Evolutionary conservation across 2,797 vertebrate genomes (phyloP).

Genomic region (Oreochromis grahami): DNA sequence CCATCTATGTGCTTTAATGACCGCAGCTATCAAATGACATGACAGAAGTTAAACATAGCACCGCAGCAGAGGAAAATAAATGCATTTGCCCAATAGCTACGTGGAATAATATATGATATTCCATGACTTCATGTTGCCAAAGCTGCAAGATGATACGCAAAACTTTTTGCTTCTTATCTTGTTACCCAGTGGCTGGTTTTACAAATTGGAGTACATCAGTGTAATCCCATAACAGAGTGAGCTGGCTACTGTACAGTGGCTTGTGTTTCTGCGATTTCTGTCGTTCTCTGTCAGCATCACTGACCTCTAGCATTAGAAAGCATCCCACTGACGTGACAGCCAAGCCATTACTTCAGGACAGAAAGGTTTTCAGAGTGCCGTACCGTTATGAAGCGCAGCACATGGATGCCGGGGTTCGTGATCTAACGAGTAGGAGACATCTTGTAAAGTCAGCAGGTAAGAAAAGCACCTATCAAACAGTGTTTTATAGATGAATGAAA

Average conservation of each 20-base stretch:
- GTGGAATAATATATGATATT: conserved; percentile 11
- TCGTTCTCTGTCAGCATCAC: conserved; percentile 60
- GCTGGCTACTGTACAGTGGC: conserved; percentile 30
- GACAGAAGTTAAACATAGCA: conserved; percentile 49
- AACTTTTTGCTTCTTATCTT: conserved; percentile 27
- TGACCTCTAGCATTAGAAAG: conserved; percentile 54
- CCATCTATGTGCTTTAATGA: conserved; percentile 56
- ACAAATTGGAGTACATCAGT: conserved; percentile 46
- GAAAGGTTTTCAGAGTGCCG: conserved; percentile 21
- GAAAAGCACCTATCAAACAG: conserved; percentile 25
- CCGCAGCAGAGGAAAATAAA: conserved; percentile 43
- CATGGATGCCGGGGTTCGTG: conserved; percentile 15
- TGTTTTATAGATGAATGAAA: conserved; percentile 23
- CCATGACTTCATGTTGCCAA: conserved; percentile 12
- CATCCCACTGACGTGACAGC: conserved; percentile 57
- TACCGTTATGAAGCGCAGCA: conserved; percentile 55
- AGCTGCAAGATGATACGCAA: conserved; percentile 26
- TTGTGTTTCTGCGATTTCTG: conserved; percentile 59
- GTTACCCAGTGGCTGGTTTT: conserved; percentile 28
- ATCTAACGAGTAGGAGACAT: conserved; percentile 51
- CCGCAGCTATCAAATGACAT: conserved; percentile 54
- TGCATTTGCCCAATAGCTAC: not conserved
- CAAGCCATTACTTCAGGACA: conserved; percentile 19
- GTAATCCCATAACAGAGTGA: conserved; percentile 49
- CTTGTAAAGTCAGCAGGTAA: conserved; percentile 55